These are phyloP conservation scores for Tamandua tetradactyla DNA, from an alignment of 2,797 vertebrate species.

Conservation along the genomic window DNA sequence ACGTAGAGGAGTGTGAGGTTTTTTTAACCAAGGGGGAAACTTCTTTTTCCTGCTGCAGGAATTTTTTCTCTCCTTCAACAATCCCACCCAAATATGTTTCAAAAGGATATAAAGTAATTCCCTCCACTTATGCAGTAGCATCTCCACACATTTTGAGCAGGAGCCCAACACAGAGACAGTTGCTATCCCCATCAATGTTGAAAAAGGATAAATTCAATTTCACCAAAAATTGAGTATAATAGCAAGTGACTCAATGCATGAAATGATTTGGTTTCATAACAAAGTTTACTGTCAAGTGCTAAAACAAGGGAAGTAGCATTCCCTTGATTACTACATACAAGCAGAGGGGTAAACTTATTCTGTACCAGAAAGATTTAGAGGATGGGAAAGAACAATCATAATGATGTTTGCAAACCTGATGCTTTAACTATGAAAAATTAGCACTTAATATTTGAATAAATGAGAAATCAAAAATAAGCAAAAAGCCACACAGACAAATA, in stretches of 20 bases:
- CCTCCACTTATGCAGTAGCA: conserved; percentile 85
- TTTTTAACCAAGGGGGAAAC: conserved; percentile 61
- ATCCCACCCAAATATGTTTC: conserved; percentile 60
- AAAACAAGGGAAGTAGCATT: conserved; percentile 51
- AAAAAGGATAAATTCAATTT: conserved; percentile 78
- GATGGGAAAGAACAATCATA: conserved; percentile 43
- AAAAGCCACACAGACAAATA: conserved; percentile 21
- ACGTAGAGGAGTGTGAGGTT: conserved; percentile 73
- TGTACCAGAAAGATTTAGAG: conserved; percentile 47
- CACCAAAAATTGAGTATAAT: conserved; percentile 74
- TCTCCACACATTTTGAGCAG: conserved; percentile 74
- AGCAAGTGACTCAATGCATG: conserved; percentile 76
- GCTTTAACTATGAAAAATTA: conserved; percentile 57
- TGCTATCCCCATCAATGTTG: conserved; percentile 72
- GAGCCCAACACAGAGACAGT: conserved; percentile 79
- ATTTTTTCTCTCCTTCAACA: conserved; percentile 78
- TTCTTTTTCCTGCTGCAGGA: conserved; percentile 34
- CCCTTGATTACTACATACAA: conserved; percentile 56
- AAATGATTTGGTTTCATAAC: conserved; percentile 71
- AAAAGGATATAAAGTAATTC: conserved; percentile 80
- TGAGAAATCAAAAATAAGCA: conserved; percentile 19
- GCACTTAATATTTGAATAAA: conserved; percentile 21
- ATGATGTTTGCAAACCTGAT: conserved; percentile 50
- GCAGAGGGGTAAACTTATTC: conserved; percentile 48
- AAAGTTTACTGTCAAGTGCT: conserved; percentile 73